A percentile compares a stretch with the other conserved stretches of the same genome.
These are phyloP conservation scores for Dreissena rostriformis DNA, from an alignment of 1,140 invertebrate genomes.

Conservation along the genomic window DNA sequence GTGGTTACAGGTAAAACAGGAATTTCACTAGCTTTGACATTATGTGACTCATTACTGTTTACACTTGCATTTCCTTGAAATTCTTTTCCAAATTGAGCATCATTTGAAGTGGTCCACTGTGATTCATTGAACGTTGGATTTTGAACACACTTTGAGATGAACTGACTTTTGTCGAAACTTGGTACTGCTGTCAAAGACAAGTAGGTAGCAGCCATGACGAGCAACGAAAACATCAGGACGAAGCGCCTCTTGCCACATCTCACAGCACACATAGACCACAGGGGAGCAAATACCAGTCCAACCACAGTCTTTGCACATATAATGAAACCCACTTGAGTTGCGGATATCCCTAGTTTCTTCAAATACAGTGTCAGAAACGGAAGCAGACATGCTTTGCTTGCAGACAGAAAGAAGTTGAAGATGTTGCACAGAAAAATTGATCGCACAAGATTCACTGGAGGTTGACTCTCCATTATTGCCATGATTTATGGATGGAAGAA, in stretches of 20 bases:
- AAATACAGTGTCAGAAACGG: constrained; percentile 78
- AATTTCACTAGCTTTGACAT: neutral
- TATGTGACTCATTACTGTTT: neutral
- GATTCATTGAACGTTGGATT: constrained; percentile 3
- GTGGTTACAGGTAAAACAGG: neutral
- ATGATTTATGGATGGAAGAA: neutral
- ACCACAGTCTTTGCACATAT: constrained; percentile 75
- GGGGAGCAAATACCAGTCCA: constrained; percentile 75
- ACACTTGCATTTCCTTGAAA: neutral
- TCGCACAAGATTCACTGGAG: constrained; percentile 70
- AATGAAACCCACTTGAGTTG: constrained; percentile 74
- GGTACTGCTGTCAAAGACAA: constrained; percentile 68
- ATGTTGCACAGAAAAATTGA: constrained; percentile 74
- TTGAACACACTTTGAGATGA: constrained; percentile 29
- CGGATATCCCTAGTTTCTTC: constrained; percentile 73
- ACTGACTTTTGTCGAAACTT: constrained; percentile 51
- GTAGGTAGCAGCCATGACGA: constrained; percentile 74
- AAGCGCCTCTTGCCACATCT: constrained; percentile 69
- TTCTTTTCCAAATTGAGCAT: too few species aligned
- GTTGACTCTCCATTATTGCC: constrained; percentile 59
- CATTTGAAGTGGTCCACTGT: neutral
- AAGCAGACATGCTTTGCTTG: constrained; percentile 75
- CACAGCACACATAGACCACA: constrained; percentile 76
- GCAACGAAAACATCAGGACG: constrained; percentile 73
- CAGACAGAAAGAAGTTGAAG: constrained; percentile 76